A percentile compares a stretch with the other conserved stretches of the same genome.
Conservation (phyloP, 2,113 vertebrate genomes). For the Nematolebias whitei region DNA sequence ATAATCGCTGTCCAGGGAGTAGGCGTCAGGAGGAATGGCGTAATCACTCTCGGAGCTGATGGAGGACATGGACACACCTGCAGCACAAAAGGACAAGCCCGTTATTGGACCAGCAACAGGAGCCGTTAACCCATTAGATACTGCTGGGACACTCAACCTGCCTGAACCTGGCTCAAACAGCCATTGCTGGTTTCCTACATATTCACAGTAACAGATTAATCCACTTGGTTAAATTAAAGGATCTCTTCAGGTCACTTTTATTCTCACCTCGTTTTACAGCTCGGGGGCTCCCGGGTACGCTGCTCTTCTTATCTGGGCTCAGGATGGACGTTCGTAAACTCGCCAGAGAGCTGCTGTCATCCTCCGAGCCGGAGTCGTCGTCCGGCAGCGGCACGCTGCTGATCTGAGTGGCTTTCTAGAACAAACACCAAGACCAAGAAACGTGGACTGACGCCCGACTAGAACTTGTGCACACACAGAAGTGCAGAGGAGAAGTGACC, state of each 20-base stretch:
- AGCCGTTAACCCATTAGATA: no score
- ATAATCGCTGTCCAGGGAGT: conserved; percentile 87
- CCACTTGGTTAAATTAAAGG: no score
- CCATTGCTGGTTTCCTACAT: background rate
- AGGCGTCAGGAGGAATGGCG: conserved; percentile 90
- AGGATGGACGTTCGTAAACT: conserved; percentile 84
- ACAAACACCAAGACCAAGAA: background rate
- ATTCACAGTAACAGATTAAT: no score
- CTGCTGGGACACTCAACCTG: background rate
- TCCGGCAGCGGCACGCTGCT: conserved; percentile 87
- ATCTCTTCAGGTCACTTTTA: background rate
- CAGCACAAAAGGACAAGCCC: background rate
- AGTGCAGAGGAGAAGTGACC: background rate
- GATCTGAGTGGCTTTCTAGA: conserved; percentile 90
- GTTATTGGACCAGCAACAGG: background rate
- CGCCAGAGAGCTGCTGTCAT: conserved; percentile 87
- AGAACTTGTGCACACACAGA: background rate
- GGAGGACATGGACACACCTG: conserved; percentile 91
- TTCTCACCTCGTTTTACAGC: conserved; percentile 87
- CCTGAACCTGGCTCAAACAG: background rate
- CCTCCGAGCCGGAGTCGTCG: conserved; percentile 89
- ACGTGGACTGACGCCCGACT: background rate
- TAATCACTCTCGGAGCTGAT: conserved; percentile 91
- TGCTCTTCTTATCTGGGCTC: conserved; percentile 82
- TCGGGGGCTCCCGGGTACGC: conserved; percentile 86